Base-by-base conservation (phyloP, 2,113 vertebrate species). In the Platanista minor region DNA sequence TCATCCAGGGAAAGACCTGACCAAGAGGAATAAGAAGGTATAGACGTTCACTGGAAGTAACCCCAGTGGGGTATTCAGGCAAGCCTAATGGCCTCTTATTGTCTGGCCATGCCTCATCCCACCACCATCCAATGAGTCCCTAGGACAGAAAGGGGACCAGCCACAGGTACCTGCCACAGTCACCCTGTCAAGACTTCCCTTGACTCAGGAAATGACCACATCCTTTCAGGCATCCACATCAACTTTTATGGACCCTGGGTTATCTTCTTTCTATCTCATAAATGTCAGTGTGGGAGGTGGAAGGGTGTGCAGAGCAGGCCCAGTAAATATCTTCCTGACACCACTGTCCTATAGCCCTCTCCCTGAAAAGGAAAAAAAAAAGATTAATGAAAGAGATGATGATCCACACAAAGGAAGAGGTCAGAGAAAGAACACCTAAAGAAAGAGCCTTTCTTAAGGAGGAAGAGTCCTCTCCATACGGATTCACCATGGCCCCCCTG, bases 291-390 rank as follows among this genome's bases (percentile, higher is more conserved):
- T 74, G 57, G 2, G 20, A 54, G 69, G 69, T 1, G 0, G 57
- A 54, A 29, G 29, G 31, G 12, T 71, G 41, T 49, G 25, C 88
- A 54, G 39, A 95, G 18, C 46, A 72, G 15, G 6, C 29, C 17
- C 57, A n/a, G 18, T 3, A 46, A 23, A 96, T 95, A 87, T 86
- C 77, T 25, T 96, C 94, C 77, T 93, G 64, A 95, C n/a, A 89
- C 36, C 27, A 77, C 41, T 17, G 12, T 91, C 64, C 74, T 29
- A 84, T 15, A 85, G 21, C 12, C 46, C 31, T 87, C 39, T 94
- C 39, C 39, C 33, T 86, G 46, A 52, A 90, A 23, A 31, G 1
- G 41, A 85, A n/a, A 57, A 46, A 57, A 46, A 25, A 31, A 77
- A 36, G 57, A 41, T 27, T 41, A 88, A 69, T 75, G 71, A 81